These are phyloP conservation scores for Melanostigma gelatinosum DNA, from an alignment of 2,113 vertebrate species.

Conservation along the genomic window DNA sequence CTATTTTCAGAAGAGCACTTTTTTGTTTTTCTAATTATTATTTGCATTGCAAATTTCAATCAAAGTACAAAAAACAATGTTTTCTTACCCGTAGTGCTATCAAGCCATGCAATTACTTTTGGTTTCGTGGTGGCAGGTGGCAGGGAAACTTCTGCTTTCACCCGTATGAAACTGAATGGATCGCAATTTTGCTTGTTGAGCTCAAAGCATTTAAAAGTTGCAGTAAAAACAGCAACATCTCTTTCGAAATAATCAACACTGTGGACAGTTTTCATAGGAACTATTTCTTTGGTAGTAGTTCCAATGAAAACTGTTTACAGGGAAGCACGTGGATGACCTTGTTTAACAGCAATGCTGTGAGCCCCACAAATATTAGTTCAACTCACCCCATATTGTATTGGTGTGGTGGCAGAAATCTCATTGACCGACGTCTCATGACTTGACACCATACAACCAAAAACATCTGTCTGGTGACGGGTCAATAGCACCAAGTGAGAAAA, in stretches of 20 bases:
- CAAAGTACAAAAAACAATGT: background rate
- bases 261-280: background rate
- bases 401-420: background rate
- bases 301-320: background rate
- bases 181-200: too few relatives aligned
- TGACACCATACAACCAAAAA: background rate
- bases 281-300: background rate
- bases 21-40: background rate
- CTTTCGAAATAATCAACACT: background rate
- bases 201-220: background rate
- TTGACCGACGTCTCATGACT: background rate
- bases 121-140: background rate
- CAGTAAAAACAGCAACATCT: background rate
- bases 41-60: background rate
- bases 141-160: too few relatives aligned
- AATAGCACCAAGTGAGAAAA: background rate
- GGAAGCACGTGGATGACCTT: background rate
- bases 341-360: background rate
- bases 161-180: too few relatives aligned
- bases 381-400: background rate
- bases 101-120: background rate
- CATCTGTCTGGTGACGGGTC: background rate
- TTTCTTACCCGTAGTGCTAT: background rate
- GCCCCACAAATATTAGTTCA: background rate
- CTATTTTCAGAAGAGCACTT: background rate